Base-by-base conservation (phyloP, 64 coral and sea anemone species). In the Catalaphyllia jardinei region DNA sequence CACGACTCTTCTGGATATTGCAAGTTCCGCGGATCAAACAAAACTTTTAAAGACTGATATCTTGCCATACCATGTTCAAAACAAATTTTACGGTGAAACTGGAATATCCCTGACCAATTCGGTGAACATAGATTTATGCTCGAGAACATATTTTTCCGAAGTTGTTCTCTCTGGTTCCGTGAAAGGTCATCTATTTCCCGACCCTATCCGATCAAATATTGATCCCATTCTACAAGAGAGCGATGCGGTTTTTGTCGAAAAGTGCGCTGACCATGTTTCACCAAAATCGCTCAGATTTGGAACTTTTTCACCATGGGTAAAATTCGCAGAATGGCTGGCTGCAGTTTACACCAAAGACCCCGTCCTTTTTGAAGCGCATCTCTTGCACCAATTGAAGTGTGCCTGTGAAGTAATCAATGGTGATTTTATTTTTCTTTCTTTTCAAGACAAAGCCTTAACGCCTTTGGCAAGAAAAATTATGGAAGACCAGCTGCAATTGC, bases 281-380 rank as follows among this genome's bases (percentile, higher is more conserved):
- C 86, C 72, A 7, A 76, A 31, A 11, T 88, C 86, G 15, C 75
- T 88, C n/a, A 88, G 86, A 29, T 71, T 76, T 59, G 72, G 73
- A 8, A 27, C 27, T 10, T 4, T 29, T 35, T 9, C 8, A 25
- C 62, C 30, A n/a, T 20, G 64, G 1, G 10, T 50, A 12, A 60
- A 22, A 20, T 5, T 20, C 63, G 61, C 4, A 18, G 8, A 24
- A 31, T 86, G 83, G 63, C 4, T 18, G 17, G 10, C 20, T 19
- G 5, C 46, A 8, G 33, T 87, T 19, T 87, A 87, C 64, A 60
- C 71, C 4, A 55, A 87, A 29, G 86, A 87, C 28, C 49, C 39
- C 16, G 52, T 15, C 52, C 72, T 54, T 8, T 75, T 87, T 15
- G 20, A 31, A 88, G 52, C 25, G 25, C 25, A 31, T 82, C 54